A percentile compares a stretch with the other conserved stretches of the same genome.
Evolutionary conservation across 2,888 invertebrate genomes (phyloP).

Genomic region (Meliscaeva auricollis): DNA sequence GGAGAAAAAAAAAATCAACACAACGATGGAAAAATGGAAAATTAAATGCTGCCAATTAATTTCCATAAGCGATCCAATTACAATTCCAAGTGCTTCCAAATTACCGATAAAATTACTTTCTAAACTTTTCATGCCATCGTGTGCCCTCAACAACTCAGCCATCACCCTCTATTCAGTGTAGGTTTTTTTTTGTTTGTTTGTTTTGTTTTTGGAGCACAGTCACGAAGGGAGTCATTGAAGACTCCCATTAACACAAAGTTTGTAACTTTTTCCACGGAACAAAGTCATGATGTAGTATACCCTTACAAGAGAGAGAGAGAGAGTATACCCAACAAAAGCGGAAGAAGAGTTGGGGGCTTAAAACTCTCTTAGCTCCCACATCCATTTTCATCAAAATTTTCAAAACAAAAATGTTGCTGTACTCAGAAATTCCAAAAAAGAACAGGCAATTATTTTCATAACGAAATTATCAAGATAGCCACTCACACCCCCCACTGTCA

Average conservation of each 20-base stretch:
- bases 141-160: not conserved
- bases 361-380: not conserved
- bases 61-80: slow-evolving; percentile 76
- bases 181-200: not conserved
- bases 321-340: not conserved
- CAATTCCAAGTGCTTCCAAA: slow-evolving; percentile 74
- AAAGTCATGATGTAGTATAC: slow-evolving; percentile 29
- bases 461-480: slow-evolving; percentile 60
- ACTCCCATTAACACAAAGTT: slow-evolving; percentile 46
- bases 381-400: slow-evolving; percentile 27
- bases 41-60: slow-evolving; percentile 75
- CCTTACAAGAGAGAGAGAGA: not conserved
- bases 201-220: slow-evolving; percentile 15
- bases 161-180: not conserved
- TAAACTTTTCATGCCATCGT: slow-evolving; percentile 46
- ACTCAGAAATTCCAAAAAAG: slow-evolving; percentile 13
- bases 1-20: not conserved
- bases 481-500: too few species aligned
- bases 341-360: not conserved
- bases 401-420: slow-evolving; percentile 26
- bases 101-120: slow-evolving; percentile 74
- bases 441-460: slow-evolving; percentile 69
- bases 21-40: slow-evolving; percentile 54
- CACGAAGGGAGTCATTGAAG: slow-evolving; percentile 5
- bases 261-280: slow-evolving; percentile 34